Evolutionary conservation across 35 echinoderm and acorn worm species (phyloP), one percentile per base, ranked within the genome.

Genomic region (Hemicentrotus pulcherrimus): DNA sequence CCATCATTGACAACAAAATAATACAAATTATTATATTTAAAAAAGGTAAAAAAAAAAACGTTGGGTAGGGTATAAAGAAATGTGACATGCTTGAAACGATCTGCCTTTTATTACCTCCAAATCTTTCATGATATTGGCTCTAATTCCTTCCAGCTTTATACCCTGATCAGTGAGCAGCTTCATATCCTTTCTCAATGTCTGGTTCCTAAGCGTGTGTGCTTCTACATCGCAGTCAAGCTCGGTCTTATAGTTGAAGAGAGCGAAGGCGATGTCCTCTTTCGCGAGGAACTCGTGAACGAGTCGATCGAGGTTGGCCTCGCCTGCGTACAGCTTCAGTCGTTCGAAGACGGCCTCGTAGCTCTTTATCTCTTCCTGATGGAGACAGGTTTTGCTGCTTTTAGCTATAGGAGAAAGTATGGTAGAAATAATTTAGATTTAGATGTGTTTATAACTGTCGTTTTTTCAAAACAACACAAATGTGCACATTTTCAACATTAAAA

Each of bases 211-310:
- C 31, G 97, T 97, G 45, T 95, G 70, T 33, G 86, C 86, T 59
- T 98, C 95, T 10, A 97, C 95, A 9, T 99, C 97, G 89, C 94
- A 96, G 91, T 97, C 98, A 31, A 99, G 91, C 88, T 99, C 98
- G 46, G 96, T 97, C 31, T 98, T 96, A 86, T 99, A 99, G 89
- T 99, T 98, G 86, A 97, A 99, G 88, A 99, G 92, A 15, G 98
- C 98, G 47, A 99, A 98, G 61, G 96, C 98, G 46, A 94, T 95
- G 89, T 95, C 97, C 92, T 99, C 98, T 60, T 97, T 97, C 48
- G 97, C 94, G 88, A 90, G 15, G 61, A 99, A 99, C 28, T 94
- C 46, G 14, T 86, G 95, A 2, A 99, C 97, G 31, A 99, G 55
- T 18, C 61, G 22, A 48, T 99, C 96, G 2, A 99, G 92, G 92